phyloP scores from a whole-genome alignment of 2,113 vertebrate species.

The Opisthocomus hoazin region DNA sequence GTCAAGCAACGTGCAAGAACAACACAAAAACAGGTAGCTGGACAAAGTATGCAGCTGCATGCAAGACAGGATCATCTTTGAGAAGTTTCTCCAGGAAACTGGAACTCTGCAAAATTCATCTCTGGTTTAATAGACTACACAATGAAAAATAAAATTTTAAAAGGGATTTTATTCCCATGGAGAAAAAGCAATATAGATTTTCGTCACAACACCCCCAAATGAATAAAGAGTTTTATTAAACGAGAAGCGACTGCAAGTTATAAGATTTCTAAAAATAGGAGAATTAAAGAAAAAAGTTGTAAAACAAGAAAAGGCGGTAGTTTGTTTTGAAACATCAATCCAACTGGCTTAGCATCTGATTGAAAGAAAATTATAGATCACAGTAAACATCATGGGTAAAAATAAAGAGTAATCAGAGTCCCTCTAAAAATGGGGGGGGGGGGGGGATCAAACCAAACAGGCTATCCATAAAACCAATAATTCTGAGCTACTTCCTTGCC shows the following conservation, averaged over 20 bases:
- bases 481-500: constrained; percentile 17
- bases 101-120: not conserved
- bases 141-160: not conserved
- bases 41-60: not conserved
- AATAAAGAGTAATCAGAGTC: constrained; percentile 64
- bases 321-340: constrained; percentile 36
- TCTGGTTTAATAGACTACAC: not conserved
- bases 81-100: not conserved
- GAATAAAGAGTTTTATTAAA: not conserved
- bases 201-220: not conserved
- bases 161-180: fast-evolving
- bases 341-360: constrained; percentile 37
- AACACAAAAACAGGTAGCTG: not conserved
- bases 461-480: constrained; percentile 20
- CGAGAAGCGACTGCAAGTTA: not conserved
- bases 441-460: constrained; percentile 19
- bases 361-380: constrained; percentile 74
- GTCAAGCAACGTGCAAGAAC: not conserved
- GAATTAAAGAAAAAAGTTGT: not conserved
- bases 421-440: constrained; percentile 17
- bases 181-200: not conserved
- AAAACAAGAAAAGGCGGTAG: not conserved
- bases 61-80: not conserved
- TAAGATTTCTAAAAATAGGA: not conserved
- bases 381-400: constrained; percentile 69